Conservation (phyloP, 1,140 invertebrate species). For the Cardiocondyla obscurior region DNA sequence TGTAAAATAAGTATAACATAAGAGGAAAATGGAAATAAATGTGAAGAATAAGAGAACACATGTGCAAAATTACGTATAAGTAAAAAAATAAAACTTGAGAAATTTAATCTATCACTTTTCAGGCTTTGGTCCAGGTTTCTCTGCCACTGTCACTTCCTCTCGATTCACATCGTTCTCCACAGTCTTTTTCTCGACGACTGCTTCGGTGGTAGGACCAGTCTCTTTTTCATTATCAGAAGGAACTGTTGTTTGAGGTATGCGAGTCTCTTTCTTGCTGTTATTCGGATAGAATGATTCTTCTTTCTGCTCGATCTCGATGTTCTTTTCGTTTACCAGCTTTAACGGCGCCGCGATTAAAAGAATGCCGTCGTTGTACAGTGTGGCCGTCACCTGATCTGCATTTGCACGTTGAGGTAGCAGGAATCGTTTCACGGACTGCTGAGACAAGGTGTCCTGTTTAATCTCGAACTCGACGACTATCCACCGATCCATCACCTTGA, state of each 20-base stretch:
- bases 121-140: not conserved
- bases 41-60: not conserved
- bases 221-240: not conserved
- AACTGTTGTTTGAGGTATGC: no score
- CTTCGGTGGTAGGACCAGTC: not conserved
- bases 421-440: slow-evolving; percentile 89
- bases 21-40: not conserved
- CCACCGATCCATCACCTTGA: slow-evolving; percentile 55
- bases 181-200: not conserved
- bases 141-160: not conserved
- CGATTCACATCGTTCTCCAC: not conserved
- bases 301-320: slow-evolving; percentile 72
- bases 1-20: not conserved
- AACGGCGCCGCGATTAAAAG: slow-evolving; percentile 87
- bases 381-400: slow-evolving; percentile 86
- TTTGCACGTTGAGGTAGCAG: slow-evolving; percentile 87
- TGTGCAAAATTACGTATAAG: not conserved
- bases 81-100: not conserved
- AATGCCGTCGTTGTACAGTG: slow-evolving; percentile 89
- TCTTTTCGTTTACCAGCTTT: slow-evolving; percentile 77
- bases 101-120: slow-evolving; percentile 12
- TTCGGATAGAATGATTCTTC: no score
- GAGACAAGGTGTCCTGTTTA: slow-evolving; percentile 87
- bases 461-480: slow-evolving; percentile 90
- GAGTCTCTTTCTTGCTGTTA: not conserved